Conservation (phyloP, 2,797 vertebrate species). For the Sciaenops ocellatus region DNA sequence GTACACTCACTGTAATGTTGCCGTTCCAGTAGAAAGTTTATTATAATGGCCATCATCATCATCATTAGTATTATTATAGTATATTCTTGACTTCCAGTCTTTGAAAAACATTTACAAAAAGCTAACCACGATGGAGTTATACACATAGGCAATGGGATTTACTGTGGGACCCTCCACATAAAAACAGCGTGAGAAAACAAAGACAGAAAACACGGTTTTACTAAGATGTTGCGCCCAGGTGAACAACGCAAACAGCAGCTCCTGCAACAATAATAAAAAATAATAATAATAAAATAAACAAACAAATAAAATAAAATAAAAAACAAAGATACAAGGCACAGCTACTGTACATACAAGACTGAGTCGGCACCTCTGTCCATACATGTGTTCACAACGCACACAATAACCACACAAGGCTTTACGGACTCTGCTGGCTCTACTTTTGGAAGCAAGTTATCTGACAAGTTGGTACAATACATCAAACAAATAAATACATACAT, state of each 20-base stretch:
- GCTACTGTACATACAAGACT: constrained; percentile 89
- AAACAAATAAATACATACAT: constrained; percentile 89
- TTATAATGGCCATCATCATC: constrained; percentile 78
- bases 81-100: constrained; percentile 94
- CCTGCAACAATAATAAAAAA: constrained; percentile 81
- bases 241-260: constrained; percentile 90
- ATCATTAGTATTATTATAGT: constrained; percentile 71
- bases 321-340: constrained; percentile 91
- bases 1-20: constrained; percentile 43
- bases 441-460: constrained; percentile 85
- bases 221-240: constrained; percentile 83
- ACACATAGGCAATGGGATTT: constrained; percentile 88
- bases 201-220: constrained; percentile 83
- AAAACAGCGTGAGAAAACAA: constrained; percentile 80
- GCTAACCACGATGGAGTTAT: constrained; percentile 91
- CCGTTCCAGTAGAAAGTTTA: constrained; percentile 98
- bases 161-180: constrained; percentile 87
- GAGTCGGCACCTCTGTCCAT: constrained; percentile 89
- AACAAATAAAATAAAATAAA: neutral
- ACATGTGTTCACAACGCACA: constrained; percentile 94
- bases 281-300: neutral
- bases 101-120: constrained; percentile 90
- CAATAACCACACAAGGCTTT: constrained; percentile 80
- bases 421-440: constrained; percentile 72
- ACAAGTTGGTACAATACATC: constrained; percentile 92